Base-by-base conservation (phyloP, 35 echinoderm and acorn worm species). In the Antedon bifida region DNA sequence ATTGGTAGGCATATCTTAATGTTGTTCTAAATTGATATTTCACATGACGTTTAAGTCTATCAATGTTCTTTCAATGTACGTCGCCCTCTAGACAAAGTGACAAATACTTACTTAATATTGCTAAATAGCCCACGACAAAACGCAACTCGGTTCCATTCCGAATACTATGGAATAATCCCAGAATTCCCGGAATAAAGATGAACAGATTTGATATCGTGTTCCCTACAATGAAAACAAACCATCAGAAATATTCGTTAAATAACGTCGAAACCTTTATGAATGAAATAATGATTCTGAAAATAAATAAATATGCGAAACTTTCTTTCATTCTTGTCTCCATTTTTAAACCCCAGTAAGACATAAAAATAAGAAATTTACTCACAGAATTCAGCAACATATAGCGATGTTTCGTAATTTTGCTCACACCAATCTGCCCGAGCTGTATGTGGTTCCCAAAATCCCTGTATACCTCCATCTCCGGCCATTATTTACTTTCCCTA, bases 311-410 rank as follows among this genome's bases (percentile, higher is more conserved):
- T n/a, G n/a, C n/a, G n/a, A n/a, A n/a, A n/a, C n/a, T n/a, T n/a
- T n/a, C n/a, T n/a, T n/a, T n/a, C n/a, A n/a, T n/a, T n/a, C n/a
- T n/a, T n/a, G n/a, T n/a, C n/a, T n/a, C n/a, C n/a, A n/a, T n/a
- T n/a, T n/a, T n/a, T n/a, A n/a, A n/a, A n/a, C n/a, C n/a, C n/a
- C n/a, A n/a, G n/a, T n/a, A n/a, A n/a, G n/a, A n/a, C n/a, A n/a
- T n/a, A 42, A 42, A 42, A 42, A 42, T 42, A 7, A 42, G 38
- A 42, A 42, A 42, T 42, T 42, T 7, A 86, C 85, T 86, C 36
- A 86, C 85, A 86, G 42, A 86, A 86, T 73, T 86, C 85, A 74
- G 85, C 85, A 28, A 86, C 56, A 42, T 79, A 80, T 30, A 55
- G 73, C 32, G 36, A 29, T 0, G 80, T 39, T n/a, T 86, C 85